A percentile compares a stretch with the other conserved stretches of the same genome.
Evolutionary conservation across 2,888 invertebrate genomes (phyloP).

Genomic region (Harpagoxenus sublaevis): DNA sequence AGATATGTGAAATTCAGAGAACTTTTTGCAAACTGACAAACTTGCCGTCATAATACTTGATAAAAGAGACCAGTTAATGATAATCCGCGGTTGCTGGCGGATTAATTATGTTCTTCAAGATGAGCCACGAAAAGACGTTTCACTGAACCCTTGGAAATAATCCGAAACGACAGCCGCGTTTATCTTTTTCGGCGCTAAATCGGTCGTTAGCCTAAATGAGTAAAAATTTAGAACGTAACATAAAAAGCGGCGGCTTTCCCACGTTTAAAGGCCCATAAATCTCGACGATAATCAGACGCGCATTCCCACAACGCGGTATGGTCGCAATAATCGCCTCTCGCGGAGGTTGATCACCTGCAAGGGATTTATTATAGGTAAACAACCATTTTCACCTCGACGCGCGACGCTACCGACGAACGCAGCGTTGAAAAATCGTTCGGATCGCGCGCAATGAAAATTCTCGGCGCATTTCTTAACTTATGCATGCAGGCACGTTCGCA

Average conservation of each 20-base stretch:
- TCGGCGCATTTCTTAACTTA: constrained; percentile 20
- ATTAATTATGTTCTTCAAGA: constrained; percentile 22
- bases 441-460: constrained; percentile 50
- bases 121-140: background rate
- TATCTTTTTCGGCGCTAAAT: constrained; percentile 24
- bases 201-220: constrained; percentile 34
- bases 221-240: constrained; percentile 32
- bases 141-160: background rate
- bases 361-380: constrained; percentile 47
- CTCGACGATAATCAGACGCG: constrained; percentile 36
- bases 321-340: constrained; percentile 22
- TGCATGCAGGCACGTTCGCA: constrained; percentile 27
- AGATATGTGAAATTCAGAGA: background rate
- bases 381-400: constrained; percentile 32
- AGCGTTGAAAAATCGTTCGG: constrained; percentile 33
- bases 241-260: constrained; percentile 37
- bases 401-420: constrained; percentile 22
- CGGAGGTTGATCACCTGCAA: constrained; percentile 25
- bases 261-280: constrained; percentile 48
- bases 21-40: background rate
- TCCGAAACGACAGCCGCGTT: background rate
- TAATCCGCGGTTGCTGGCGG: background rate
- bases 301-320: constrained; percentile 33
- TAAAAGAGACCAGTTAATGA: background rate
- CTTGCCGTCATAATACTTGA: background rate